Conservation (phyloP, 2,113 vertebrate genomes). For the Thalassarche chlororhynchos region DNA sequence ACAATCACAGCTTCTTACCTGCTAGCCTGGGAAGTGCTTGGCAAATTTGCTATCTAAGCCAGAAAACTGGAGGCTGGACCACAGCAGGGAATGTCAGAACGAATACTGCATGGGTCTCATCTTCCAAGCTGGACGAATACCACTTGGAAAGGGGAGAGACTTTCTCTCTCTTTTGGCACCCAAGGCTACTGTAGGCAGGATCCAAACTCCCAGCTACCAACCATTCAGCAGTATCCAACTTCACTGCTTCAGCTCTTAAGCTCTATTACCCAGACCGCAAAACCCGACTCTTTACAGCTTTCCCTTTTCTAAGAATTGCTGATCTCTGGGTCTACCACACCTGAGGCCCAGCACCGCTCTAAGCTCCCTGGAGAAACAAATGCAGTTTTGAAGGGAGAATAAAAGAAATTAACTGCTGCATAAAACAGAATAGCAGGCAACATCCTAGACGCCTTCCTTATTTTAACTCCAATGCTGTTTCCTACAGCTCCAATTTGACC, state of each 20-base stretch:
- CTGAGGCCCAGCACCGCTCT: not conserved
- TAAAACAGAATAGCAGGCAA: not conserved
- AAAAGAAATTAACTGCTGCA: not conserved
- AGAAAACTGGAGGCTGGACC: not conserved
- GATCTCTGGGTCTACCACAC: not conserved
- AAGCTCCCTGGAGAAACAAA: not conserved
- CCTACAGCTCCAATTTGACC: not conserved
- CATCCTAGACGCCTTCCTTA: not conserved
- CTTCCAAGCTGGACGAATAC: not conserved
- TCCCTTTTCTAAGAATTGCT: not conserved
- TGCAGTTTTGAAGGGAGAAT: not conserved
- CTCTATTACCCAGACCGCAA: not conserved
- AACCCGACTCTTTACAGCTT: not conserved
- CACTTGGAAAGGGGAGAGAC: not conserved
- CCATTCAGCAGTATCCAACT: not conserved
- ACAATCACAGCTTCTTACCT: not conserved
- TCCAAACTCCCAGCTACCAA: not conserved
- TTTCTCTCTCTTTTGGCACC: not conserved
- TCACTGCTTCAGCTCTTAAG: not conserved
- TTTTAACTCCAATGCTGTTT: not conserved
- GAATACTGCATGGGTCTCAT: not conserved
- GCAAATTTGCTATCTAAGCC: not conserved
- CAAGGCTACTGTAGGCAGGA: not conserved
- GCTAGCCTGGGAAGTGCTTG: not conserved
- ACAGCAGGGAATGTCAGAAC: not conserved